These are phyloP conservation scores for Brachirus orientalis DNA, from an alignment of 2,113 vertebrate genomes.

Conservation along the genomic window DNA sequence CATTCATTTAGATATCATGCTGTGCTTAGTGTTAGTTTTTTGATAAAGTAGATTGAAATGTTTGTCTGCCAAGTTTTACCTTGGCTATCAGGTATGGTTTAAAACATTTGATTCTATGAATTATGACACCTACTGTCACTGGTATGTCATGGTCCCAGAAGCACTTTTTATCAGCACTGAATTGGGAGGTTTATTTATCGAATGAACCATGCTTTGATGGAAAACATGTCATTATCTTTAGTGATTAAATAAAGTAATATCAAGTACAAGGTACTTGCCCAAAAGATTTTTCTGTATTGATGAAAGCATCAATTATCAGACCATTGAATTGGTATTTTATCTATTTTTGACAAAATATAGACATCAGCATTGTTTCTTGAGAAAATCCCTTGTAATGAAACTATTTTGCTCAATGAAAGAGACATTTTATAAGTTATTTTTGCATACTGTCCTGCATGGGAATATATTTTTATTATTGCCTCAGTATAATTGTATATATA, in stretches of 20 bases:
- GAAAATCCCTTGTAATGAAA: slow-evolving; percentile 66
- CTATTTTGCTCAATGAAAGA: slow-evolving; percentile 77
- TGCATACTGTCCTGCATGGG: slow-evolving; percentile 74
- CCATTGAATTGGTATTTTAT: slow-evolving; percentile 65
- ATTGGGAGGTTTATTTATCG: slow-evolving; percentile 49
- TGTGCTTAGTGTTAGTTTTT: slow-evolving; percentile 3
- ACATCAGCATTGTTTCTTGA: slow-evolving; percentile 55
- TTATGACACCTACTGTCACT: slow-evolving; percentile 40
- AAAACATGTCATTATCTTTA: slow-evolving; percentile 32
- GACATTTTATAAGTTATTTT: slow-evolving; percentile 80
- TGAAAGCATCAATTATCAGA: slow-evolving; percentile 48
- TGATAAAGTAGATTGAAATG: slow-evolving; percentile 21
- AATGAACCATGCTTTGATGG: slow-evolving; percentile 31
- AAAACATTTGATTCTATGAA: slow-evolving; percentile 66
- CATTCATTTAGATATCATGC: slow-evolving; percentile 26
- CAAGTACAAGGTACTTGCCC: slow-evolving; percentile 69
- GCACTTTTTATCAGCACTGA: slow-evolving; percentile 32
- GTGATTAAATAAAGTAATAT: slow-evolving; percentile 50
- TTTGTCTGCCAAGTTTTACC: slow-evolving; percentile 33
- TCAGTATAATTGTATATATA: slow-evolving; percentile 67
- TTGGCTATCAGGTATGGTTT: slow-evolving; percentile 36
- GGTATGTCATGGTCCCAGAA: slow-evolving; percentile 41
- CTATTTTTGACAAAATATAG: slow-evolving; percentile 59
- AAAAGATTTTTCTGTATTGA: slow-evolving; percentile 48
- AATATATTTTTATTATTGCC: slow-evolving; percentile 75